Base-by-base conservation (phyloP, 2,888 invertebrate species). In the Eupithecia vulgata region DNA sequence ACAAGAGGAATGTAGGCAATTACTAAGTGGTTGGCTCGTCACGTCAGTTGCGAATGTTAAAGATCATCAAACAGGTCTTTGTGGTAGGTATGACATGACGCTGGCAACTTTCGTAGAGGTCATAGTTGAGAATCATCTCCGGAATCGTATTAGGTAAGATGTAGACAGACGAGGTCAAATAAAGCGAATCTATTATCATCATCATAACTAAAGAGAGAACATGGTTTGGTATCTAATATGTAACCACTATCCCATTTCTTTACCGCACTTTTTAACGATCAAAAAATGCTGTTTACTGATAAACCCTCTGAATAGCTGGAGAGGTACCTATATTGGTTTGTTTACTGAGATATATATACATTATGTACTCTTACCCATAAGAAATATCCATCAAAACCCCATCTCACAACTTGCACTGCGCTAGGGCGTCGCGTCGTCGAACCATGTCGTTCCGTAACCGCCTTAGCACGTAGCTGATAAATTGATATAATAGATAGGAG, bases 51-150 rank as follows among this genome's bases (percentile, higher is more conserved):
- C 80, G 83, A 81, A 74, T 76, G 76, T 72, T 61, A 72, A 62
- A 73, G 71, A 59, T 70, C 52, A 69, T 45, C 57, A 74, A 79
- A 78, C 76, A 76, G 77, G 77, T 78, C 67, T 59, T 5, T 34
- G 45, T 71, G 73, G 73, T 37, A 70, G 73, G 71, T 37, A 70
- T 73, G 75, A 73, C 75, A 70, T 73, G 75, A 73, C 75, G 73
- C 68, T 75, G 75, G 77, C 76, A 78, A 82, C 87, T 88, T 86
- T 88, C 87, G 77, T 86, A 82, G 81, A 84, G 87, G 87, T 86
- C 85, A 85, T 76, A 88, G 88, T 85, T 89, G 82, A 87, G 80
- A 78, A 81, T 81, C 80, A 83, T 83, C 82, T 80, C 74, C 81
- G 81, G 81, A 81, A 81, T 83, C 79, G 77, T 80, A 82, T 84